Evolutionary conservation across 2,888 invertebrate species (phyloP).

Genomic region (Orthosia gothica): DNA sequence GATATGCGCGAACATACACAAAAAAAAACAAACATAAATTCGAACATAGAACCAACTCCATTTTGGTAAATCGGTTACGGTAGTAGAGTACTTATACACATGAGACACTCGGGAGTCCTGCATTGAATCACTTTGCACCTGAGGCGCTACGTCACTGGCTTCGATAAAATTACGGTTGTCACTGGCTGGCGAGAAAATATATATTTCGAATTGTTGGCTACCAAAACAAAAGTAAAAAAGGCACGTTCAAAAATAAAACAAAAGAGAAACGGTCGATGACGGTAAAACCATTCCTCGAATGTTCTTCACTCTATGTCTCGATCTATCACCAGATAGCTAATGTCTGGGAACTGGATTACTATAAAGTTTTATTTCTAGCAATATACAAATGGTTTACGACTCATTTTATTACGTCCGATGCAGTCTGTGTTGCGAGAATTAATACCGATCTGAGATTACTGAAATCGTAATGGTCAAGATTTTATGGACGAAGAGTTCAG

Average conservation of each 20-base stretch:
- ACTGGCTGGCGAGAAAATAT: no score
- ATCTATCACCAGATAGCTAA: slow-evolving; percentile 18
- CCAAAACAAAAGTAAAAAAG: no score
- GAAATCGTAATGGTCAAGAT: slow-evolving; percentile 1
- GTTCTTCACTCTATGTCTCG: background rate
- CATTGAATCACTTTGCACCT: no score
- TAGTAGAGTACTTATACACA: no score
- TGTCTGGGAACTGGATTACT: slow-evolving; percentile 52
- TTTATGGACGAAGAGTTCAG: background rate
- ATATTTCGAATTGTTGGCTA: no score
- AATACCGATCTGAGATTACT: slow-evolving; percentile 18
- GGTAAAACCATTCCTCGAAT: background rate
- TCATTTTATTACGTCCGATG: slow-evolving; percentile 40
- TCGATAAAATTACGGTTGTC: no score
- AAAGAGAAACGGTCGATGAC: background rate
- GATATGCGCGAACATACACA: no score
- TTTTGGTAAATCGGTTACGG: no score
- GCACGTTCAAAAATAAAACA: background rate
- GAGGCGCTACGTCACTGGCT: no score
- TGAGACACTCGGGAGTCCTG: no score
- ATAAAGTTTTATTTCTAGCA: slow-evolving; percentile 52
- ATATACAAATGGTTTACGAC: slow-evolving; percentile 56
- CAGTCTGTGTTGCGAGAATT: slow-evolving; percentile 11
- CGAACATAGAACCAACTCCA: no score
- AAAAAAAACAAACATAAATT: no score